Percentiles rank a stretch among this genome's conserved stretches.
Conservation (phyloP, 2,888 invertebrate species). For the Drosophila nr. fundita region DNA sequence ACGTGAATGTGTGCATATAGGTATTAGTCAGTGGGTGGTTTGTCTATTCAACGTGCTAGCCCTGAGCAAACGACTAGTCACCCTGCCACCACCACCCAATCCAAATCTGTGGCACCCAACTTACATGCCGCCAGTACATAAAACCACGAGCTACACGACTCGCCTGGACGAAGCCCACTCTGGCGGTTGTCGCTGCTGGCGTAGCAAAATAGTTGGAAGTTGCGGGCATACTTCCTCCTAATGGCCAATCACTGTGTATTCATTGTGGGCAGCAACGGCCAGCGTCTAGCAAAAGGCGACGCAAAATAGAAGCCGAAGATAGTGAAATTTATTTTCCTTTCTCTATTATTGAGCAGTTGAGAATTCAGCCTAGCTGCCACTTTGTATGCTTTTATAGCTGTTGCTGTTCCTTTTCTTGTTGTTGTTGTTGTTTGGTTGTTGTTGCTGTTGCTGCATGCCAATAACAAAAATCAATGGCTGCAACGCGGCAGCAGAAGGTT, state of each 20-base stretch:
- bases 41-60: constrained; percentile 37
- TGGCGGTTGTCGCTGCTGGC: constrained; percentile 38
- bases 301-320: constrained; percentile 24
- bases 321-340: constrained; percentile 39
- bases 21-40: constrained; percentile 20
- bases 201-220: constrained; percentile 49
- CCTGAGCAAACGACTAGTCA: constrained; percentile 28
- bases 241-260: constrained; percentile 30
- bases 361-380: constrained; percentile 51
- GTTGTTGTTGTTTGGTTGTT: constrained; percentile 19
- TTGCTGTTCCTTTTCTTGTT: constrained; percentile 14
- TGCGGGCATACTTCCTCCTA: constrained; percentile 51
- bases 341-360: constrained; percentile 49
- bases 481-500: constrained; percentile 51
- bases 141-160: constrained; percentile 73
- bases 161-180: constrained; percentile 66
- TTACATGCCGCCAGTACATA: constrained; percentile 78
- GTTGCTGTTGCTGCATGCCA: constrained; percentile 53
- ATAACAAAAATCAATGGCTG: constrained; percentile 73
- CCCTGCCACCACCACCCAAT: constrained; percentile 1
- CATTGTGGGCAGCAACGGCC: constrained; percentile 50
- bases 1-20: constrained; percentile 38
- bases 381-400: constrained; percentile 33
- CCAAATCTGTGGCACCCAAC: constrained; percentile 59
- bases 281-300: constrained; percentile 22